A percentile compares a stretch with the other conserved stretches of the same genome.
These are phyloP conservation scores for Aproaerema taeniolella DNA, from an alignment of 2,888 invertebrate species.

Conservation along the genomic window DNA sequence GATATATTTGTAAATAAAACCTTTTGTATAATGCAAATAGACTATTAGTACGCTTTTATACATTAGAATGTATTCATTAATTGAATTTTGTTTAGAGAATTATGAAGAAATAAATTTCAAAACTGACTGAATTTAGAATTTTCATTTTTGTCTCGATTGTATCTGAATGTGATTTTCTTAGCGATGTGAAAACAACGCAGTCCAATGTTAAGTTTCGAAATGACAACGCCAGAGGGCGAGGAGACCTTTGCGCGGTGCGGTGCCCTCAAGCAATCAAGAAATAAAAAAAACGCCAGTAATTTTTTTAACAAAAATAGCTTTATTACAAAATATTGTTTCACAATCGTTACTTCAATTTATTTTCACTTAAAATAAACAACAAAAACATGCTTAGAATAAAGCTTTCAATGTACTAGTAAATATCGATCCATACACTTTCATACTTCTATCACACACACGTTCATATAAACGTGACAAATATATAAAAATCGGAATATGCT, in stretches of 20 bases:
- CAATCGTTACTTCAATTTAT: conserved; percentile 50
- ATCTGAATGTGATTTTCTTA: background rate
- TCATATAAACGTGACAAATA: background rate
- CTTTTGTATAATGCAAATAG: conserved; percentile 3
- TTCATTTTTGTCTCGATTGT: background rate
- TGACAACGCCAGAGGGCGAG: too few species aligned
- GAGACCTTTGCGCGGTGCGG: too few species aligned
- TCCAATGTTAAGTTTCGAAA: too few species aligned
- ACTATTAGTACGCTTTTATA: conserved; percentile 53
- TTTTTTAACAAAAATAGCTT: conserved; percentile 49
- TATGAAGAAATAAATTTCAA: conserved; percentile 50
- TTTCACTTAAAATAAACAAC: conserved; percentile 50
- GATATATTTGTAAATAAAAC: conserved; percentile 12
- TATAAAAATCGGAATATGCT: too few species aligned
- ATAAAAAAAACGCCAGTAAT: background rate
- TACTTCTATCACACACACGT: conserved; percentile 1
- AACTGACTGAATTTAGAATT: conserved; percentile 42
- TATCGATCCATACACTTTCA: conserved; percentile 22
- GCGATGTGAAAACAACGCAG: too few species aligned
- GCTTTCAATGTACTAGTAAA: conserved; percentile 26
- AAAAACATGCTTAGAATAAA: conserved; percentile 34
- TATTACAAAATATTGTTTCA: conserved; percentile 47
- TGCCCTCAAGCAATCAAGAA: too few species aligned
- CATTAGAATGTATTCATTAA: conserved; percentile 42
- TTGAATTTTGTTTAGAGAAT: conserved; percentile 46